Base-by-base conservation (phyloP, 2,113 vertebrate genomes). In the Leptosomus discolor region DNA sequence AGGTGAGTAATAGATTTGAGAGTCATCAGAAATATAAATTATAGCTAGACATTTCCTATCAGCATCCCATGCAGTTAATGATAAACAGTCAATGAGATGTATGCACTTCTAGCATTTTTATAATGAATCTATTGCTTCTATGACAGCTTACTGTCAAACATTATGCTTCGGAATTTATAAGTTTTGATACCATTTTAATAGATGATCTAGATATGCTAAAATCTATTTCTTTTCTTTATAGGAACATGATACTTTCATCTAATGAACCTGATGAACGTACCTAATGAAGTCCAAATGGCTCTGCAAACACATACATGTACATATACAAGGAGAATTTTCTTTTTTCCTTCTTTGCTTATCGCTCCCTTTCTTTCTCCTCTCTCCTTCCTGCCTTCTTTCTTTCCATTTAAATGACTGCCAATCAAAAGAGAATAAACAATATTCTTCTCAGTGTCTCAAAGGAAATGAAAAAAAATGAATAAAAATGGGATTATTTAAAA, bases 31-130 rank as follows among this genome's bases (percentile, higher is more conserved):
- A 98, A 98, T 97, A 98, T 98, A 98, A 98, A 98, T 98, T 98
- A 98, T 97, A 98, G 93, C 92, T 92, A 97, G 97, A 97, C 98
- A 97, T 94, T 98, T 98, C 96, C 97, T 98, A 98, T 98, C 98
- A 98, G 93, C 96, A 97, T 95, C 96, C 96, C 60, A 73, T 96
- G 94, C 94, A 94, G 97, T 97, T 98, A 98, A 98, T 98, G 98
- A 98, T 98, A 98, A 98, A 98, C 97, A 98, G 98, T 98, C 98
- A 98, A 96, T 97, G 98, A 98, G 96, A 98, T 98, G 97, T 98
- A 98, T 98, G 97, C 97, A 97, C 98, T 96, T 97, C 96, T 96
- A 98, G 97, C 96, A 97, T 98, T 98, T 98, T 98, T 98, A 96
- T 98, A 98, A 98, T 98, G 97, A 98, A 98, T 97, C 96, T 98